These are phyloP conservation scores for Prionailurus viverrinus DNA, from an alignment of 2,113 vertebrate genomes.

Conservation along the genomic window DNA sequence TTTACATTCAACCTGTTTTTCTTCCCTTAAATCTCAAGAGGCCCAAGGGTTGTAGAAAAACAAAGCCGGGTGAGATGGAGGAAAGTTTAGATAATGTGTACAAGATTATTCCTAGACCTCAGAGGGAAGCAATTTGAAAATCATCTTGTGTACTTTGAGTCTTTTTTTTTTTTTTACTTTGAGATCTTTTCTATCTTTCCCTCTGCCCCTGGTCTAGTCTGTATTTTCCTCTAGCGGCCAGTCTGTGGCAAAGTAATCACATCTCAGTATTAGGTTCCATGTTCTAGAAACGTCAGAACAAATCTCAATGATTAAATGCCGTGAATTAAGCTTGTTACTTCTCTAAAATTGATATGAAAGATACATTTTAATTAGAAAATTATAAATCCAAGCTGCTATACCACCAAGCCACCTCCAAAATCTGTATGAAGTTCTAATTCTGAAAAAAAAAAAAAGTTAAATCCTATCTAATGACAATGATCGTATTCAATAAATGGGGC, in stretches of 20 bases:
- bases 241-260: conserved; percentile 22
- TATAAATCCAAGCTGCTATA: conserved; percentile 75
- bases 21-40: not conserved
- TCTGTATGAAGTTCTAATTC: conserved; percentile 46
- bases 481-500: conserved; percentile 47
- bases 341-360: conserved; percentile 70
- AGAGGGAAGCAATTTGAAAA: not conserved
- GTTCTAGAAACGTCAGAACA: conserved; percentile 78
- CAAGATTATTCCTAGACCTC: not conserved
- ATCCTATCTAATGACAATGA: conserved; percentile 43
- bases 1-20: not conserved
- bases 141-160: not conserved
- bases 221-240: not conserved
- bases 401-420: conserved; percentile 61
- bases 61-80: not conserved
- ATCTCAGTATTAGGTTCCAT: conserved; percentile 73
- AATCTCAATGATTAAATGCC: conserved; percentile 69
- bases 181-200: not conserved
- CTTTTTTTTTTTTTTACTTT: not conserved
- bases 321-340: conserved; percentile 26
- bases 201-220: not conserved
- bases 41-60: not conserved
- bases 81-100: not conserved
- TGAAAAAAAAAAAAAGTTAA: not conserved
- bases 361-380: conserved; percentile 81